A percentile compares a stretch with the other conserved stretches of the same genome.
Evolutionary conservation across 2,113 vertebrate genomes (phyloP).

Genomic region (Thunnus maccoyii): DNA sequence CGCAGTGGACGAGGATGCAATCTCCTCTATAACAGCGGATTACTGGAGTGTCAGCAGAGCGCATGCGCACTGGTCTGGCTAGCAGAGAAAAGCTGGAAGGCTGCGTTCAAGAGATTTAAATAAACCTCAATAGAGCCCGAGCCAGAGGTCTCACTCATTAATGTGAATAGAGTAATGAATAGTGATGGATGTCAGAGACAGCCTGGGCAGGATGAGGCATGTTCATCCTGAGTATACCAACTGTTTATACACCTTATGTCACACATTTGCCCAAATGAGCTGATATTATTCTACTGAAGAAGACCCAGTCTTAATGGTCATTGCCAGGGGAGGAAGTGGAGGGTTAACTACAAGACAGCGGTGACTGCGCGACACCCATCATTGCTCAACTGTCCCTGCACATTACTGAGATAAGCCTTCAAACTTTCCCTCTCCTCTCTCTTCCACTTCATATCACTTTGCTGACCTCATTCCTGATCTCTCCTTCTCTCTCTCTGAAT

Average conservation of each 20-base stretch:
- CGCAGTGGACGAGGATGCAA: constrained; percentile 76
- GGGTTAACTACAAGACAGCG: constrained; percentile 68
- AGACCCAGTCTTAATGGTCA: neutral
- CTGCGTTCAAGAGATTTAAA: constrained; percentile 76
- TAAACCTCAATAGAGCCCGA: constrained; percentile 50
- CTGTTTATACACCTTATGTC: neutral
- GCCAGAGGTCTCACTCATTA: constrained; percentile 45
- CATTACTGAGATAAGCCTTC: constrained; percentile 77
- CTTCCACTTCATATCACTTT: constrained; percentile 69
- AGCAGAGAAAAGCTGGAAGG: constrained; percentile 52
- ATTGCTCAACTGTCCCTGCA: constrained; percentile 75
- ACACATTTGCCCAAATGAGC: neutral
- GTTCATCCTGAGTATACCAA: neutral
- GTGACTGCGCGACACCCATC: constrained; percentile 68
- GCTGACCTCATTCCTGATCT: constrained; percentile 68
- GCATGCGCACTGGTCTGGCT: constrained; percentile 79
- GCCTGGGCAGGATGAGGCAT: neutral
- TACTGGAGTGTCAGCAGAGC: constrained; percentile 83
- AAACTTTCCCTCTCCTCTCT: constrained; percentile 60
- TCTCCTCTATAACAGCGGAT: constrained; percentile 78
- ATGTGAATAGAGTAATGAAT: constrained; percentile 29
- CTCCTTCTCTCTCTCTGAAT: neutral
- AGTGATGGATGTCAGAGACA: constrained; percentile 18
- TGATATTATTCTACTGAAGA: neutral
- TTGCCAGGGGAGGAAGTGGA: constrained; percentile 29